Evolutionary conservation across 2,888 invertebrate genomes (phyloP), one percentile per base, ranked within the genome.

Genomic region (Caenorhabditis japonica): DNA sequence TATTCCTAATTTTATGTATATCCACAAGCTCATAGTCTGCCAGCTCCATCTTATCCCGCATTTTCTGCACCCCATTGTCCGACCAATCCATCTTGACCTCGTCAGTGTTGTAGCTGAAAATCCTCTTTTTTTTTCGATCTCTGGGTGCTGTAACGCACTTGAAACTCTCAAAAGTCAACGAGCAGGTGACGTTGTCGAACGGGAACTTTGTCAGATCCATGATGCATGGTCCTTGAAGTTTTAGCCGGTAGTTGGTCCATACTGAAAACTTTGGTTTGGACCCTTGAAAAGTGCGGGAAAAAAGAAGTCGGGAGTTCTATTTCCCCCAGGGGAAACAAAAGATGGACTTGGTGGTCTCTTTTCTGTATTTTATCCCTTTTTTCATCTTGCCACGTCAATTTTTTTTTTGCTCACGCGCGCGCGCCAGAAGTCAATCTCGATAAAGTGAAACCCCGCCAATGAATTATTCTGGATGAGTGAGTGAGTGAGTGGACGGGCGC

Each of bases 141-240:
- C 25, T 4, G 13, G 17, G n/a, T 33, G 27, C 30, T 55, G n/a
- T 23, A 41, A 55, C 21, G n/a, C 27, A 85, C 84, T 85, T 87
- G 80, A 88, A 87, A 33, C 80, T 79, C 53, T 88, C 86, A 58
- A 87, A 88, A 8, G 87, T 87, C 13, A 87, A 75, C n/a, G 76
- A 74, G 66, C 87, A 87, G 8, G 84, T 85, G 62, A 87, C 87
- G 46, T 83, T 86, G 76, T 87, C 87, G 70, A 87, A 87, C 7
- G 87, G 87, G 43, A 87, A 87, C 59, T 73, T 66, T 13, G 68
- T 85, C 61, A 86, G 64, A 68, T 86, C 84, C 87, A 87, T 87
- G 34, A 62, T 73, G 59, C 87, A 87, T 1, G 87, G 87, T 17
- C 87, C 85, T 71, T 84, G 84, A 30, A 85, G 81, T 61, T 84